These are phyloP conservation scores for Trichonephila inaurata DNA, from an alignment of 1,140 invertebrate genomes.

Conservation along the genomic window DNA sequence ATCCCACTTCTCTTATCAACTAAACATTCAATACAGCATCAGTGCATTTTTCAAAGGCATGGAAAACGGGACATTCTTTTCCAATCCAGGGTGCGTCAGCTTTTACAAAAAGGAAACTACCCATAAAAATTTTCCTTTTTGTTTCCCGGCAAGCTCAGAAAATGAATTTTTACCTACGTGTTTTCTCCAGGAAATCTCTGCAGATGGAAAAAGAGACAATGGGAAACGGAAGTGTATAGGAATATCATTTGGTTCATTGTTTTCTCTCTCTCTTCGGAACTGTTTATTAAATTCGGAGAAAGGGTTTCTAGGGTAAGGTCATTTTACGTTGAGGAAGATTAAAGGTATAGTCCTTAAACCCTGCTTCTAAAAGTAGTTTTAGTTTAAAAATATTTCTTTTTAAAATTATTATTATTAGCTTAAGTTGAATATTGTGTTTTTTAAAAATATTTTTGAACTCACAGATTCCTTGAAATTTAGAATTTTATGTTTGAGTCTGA, in stretches of 20 bases:
- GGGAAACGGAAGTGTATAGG: neutral
- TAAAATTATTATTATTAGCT: too few relatives aligned
- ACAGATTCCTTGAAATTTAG: too few relatives aligned
- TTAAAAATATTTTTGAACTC: too few relatives aligned
- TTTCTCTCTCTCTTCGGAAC: neutral
- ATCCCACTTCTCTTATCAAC: neutral
- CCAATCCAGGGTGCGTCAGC: neutral
- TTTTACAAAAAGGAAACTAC: neutral
- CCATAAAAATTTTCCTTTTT: neutral
- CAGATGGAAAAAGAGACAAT: neutral
- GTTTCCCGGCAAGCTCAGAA: neutral
- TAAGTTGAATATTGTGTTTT: too few relatives aligned
- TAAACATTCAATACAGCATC: neutral
- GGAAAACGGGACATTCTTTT: neutral
- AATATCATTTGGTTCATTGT: neutral
- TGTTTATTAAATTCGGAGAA: neutral
- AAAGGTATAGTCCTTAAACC: neutral
- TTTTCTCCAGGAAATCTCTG: neutral
- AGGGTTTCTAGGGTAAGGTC: neutral
- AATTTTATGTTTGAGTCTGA: too few relatives aligned
- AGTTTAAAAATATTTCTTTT: too few relatives aligned
- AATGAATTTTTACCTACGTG: neutral
- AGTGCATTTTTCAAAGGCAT: neutral
- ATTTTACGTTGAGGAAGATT: neutral
- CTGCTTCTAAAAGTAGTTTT: neutral